phyloP scores from a whole-genome alignment of 2,113 vertebrate genomes.

The Lonchura striata region DNA sequence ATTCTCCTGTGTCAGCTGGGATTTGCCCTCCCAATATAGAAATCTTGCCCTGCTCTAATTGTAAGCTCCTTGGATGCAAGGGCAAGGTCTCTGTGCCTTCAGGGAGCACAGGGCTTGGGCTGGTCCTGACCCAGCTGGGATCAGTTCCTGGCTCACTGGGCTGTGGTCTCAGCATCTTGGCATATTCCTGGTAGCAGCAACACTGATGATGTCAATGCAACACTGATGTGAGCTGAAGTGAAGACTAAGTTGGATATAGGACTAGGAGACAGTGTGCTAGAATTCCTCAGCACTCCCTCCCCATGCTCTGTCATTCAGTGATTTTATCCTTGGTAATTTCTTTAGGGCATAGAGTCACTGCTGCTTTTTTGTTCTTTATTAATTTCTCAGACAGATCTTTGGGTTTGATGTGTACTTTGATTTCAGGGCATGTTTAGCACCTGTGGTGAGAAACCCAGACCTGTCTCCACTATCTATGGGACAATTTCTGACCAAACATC shows the following conservation, averaged over 20 bases:
- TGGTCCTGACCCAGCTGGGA: neutral
- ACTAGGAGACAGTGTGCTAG: neutral
- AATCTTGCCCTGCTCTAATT: neutral
- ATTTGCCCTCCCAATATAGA: constrained; percentile 55
- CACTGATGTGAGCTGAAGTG: neutral
- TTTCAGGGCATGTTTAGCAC: neutral
- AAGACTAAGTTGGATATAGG: neutral
- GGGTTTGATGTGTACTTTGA: neutral
- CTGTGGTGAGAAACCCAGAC: neutral
- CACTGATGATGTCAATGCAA: neutral
- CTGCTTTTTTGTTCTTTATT: neutral
- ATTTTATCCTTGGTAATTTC: neutral
- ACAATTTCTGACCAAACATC: neutral
- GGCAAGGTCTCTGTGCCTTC: neutral
- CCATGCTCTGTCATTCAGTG: neutral
- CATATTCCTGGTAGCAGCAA: neutral
- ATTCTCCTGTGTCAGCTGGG: constrained; percentile 34
- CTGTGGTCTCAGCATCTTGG: neutral
- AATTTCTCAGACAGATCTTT: neutral
- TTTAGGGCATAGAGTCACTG: no score
- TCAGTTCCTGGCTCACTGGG: fast-evolving
- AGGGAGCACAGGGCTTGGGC: neutral
- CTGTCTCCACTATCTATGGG: neutral
- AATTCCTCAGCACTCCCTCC: neutral
- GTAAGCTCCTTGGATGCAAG: constrained; percentile 48